Percentiles rank a stretch among this genome's conserved stretches.
phyloP scores from a whole-genome alignment of 1,140 invertebrate genomes.

The Cephus cinctus region DNA sequence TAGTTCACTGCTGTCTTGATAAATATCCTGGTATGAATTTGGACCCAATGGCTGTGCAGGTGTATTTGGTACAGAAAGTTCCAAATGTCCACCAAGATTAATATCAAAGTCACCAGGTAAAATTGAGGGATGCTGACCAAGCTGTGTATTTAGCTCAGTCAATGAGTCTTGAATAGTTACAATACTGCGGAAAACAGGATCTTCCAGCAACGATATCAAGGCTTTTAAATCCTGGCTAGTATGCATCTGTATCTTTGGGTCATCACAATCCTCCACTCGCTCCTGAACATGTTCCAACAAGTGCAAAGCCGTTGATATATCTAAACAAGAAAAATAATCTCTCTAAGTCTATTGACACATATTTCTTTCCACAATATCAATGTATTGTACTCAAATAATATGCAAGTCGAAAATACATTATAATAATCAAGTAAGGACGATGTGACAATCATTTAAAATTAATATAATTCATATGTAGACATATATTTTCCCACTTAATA shows the following conservation, averaged over 20 bases:
- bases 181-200: constrained; percentile 89
- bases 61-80: constrained; percentile 58
- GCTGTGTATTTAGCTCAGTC: constrained; percentile 75
- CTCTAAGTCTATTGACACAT: too few species aligned
- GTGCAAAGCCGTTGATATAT: constrained; percentile 62
- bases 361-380: too few species aligned
- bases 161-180: constrained; percentile 89
- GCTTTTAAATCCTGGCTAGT: constrained; percentile 84
- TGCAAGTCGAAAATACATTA: too few species aligned
- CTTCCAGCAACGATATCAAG: constrained; percentile 84
- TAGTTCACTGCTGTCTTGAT: constrained; percentile 50
- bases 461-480: too few species aligned
- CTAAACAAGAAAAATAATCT: constrained; percentile 33
- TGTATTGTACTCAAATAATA: too few species aligned
- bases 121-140: constrained; percentile 87
- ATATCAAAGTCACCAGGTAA: constrained; percentile 91
- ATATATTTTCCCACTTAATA: too few species aligned
- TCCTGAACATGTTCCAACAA: constrained; percentile 64
- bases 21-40: constrained; percentile 49
- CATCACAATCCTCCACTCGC: constrained; percentile 59
- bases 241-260: constrained; percentile 61
- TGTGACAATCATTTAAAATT: too few species aligned
- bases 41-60: constrained; percentile 45
- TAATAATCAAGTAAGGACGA: too few species aligned
- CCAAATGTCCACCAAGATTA: constrained; percentile 67